Base-by-base conservation (phyloP, 2,888 invertebrate genomes). In the Drosophila mimica region DNA sequence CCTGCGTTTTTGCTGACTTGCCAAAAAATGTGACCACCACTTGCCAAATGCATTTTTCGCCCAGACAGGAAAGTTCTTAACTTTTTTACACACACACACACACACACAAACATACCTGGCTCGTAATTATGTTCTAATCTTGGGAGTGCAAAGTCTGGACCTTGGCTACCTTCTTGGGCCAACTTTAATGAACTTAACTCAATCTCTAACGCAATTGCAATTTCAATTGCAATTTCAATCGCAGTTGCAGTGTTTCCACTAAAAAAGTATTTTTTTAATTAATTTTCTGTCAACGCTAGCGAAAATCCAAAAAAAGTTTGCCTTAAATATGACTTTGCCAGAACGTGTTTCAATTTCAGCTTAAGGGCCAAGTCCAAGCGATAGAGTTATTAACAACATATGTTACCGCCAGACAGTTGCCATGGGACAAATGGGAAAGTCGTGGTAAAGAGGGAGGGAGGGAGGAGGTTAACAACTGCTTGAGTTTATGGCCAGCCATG, bases 261-360 rank as follows among this genome's bases (percentile, higher is more conserved):
- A 33, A 53, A 33, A 34, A 25, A 54, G 49, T 43, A 77, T 38
- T 70, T 74, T 89, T 87, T 88, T 78, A 87, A 87, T 87, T 87
- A 90, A 87, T 87, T 87, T 87, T 87, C 83, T 87, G 87, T 87
- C 87, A 86, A 86, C 83, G 90, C 73, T 83, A 40, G 89, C 87
- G 63, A 81, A 82, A 81, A 74, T 57, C 54, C 57, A 46, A 69
- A 87, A 73, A 64, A 34, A 48, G 30, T 54, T 74, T 52, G 62
- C 63, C 56, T 73, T 68, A 81, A 77, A 77, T 77, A 74, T 78
- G 76, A 56, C 58, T 80, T 51, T 59, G 64, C 49, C 63, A 63
- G 60, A 75, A 82, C 83, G 85, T 81, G 88, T 80, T 76, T 71
- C 71, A 77, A 78, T 89, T 83, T 72, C 75, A 43, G 40, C 49